These are phyloP conservation scores for Myotis pilosus DNA, from an alignment of 2,797 vertebrate genomes.

Conservation along the genomic window DNA sequence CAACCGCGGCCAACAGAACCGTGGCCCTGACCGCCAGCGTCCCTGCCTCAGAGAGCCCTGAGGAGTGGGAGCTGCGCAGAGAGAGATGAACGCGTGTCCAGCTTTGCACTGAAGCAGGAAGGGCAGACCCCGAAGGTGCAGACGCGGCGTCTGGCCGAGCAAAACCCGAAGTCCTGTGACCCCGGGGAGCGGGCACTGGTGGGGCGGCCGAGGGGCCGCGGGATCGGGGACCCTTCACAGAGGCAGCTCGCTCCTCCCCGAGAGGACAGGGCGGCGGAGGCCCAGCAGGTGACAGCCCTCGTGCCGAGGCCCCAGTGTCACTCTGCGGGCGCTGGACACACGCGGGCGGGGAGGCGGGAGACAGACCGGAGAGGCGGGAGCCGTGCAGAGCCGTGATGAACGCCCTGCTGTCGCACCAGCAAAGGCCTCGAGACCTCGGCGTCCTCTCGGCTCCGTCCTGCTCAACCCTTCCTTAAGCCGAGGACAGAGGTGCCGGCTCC, in stretches of 20 bases:
- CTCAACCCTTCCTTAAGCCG: neutral
- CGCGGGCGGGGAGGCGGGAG: too few relatives aligned
- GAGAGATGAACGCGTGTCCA: neutral
- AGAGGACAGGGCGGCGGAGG: too few relatives aligned
- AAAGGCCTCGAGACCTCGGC: neutral
- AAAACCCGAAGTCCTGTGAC: neutral
- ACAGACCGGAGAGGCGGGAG: too few relatives aligned
- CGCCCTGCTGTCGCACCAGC: neutral
- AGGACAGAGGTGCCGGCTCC: neutral
- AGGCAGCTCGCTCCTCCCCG: too few relatives aligned
- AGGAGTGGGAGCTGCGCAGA: neutral
- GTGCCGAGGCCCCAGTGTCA: too few relatives aligned
- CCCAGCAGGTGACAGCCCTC: too few relatives aligned
- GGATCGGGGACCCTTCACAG: too few relatives aligned
- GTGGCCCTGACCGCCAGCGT: neutral
- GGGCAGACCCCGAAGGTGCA: neutral
- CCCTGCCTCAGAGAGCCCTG: neutral
- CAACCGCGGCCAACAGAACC: fast-evolving
- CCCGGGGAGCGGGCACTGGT: too few relatives aligned
- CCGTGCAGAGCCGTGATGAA: neutral
- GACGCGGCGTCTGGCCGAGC: neutral
- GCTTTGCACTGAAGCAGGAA: neutral
- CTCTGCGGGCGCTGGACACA: too few relatives aligned
- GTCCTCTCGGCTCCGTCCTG: neutral
- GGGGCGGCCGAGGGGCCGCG: too few relatives aligned